Percentiles rank a stretch among this genome's conserved stretches.
Evolutionary conservation across 1,140 invertebrate species (phyloP).

Genomic region (Anastrepha ludens): DNA sequence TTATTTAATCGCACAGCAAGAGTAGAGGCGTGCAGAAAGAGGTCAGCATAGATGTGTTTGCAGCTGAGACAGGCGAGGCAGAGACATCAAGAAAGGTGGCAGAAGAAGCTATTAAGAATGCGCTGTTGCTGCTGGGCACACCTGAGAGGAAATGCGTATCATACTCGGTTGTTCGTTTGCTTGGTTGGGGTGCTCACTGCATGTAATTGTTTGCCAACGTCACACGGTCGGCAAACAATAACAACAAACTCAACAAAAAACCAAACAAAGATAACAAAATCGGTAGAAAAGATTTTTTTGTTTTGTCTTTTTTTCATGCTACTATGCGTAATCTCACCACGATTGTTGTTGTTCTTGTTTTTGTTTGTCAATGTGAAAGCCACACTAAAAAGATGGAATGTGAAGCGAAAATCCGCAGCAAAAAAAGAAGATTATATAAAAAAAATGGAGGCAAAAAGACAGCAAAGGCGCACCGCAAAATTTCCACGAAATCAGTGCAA

Average conservation of each 20-base stretch:
- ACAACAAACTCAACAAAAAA: background rate
- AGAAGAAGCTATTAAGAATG: slow-evolving; percentile 27
- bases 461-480: slow-evolving; percentile 27
- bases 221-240: background rate
- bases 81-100: background rate
- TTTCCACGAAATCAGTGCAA: slow-evolving; percentile 47
- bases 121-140: background rate
- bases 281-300: background rate
- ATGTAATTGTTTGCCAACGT: slow-evolving; percentile 11
- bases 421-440: background rate
- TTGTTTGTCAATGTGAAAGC: background rate
- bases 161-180: background rate
- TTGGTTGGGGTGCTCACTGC: slow-evolving; percentile 11
- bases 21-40: slow-evolving; percentile 1
- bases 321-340: background rate
- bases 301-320: background rate
- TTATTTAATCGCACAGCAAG: slow-evolving; percentile 12
- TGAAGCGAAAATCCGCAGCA: background rate
- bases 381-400: too few species aligned
- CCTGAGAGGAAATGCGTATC: slow-evolving; percentile 48
- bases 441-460: background rate
- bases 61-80: slow-evolving; percentile 15
- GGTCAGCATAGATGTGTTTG: background rate
- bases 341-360: background rate
- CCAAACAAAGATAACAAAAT: background rate